Conservation (phyloP, 2,113 vertebrate species). For the Ramphastos sulfuratus region DNA sequence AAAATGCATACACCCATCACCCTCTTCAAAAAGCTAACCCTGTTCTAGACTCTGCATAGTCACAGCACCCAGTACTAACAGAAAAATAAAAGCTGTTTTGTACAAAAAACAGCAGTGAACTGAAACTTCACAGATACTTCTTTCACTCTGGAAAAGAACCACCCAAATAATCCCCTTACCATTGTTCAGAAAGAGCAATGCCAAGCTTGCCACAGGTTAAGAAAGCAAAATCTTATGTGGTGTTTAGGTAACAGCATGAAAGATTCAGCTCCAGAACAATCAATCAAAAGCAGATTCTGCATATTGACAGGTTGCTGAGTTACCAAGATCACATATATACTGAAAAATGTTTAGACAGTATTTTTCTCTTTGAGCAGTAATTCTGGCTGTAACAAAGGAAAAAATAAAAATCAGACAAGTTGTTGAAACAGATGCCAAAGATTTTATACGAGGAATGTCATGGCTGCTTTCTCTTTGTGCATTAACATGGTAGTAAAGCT, state of each 20-base stretch:
- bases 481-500: slow-evolving; percentile 63
- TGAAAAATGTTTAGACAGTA: not conserved
- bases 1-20: not conserved
- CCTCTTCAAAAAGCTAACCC: not conserved
- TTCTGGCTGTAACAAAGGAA: not conserved
- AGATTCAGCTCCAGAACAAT: not conserved
- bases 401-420: slow-evolving; percentile 5
- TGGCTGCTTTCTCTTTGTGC: slow-evolving; percentile 64
- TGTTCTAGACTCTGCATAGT: not conserved
- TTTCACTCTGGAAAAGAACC: not conserved
- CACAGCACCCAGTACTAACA: not conserved
- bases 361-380: not conserved
- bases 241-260: not conserved
- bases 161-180: not conserved
- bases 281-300: not conserved
- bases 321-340: not conserved
- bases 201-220: not conserved
- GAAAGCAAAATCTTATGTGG: too few relatives aligned
- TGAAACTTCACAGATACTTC: not conserved
- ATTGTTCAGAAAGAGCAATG: not conserved
- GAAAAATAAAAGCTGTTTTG: not conserved
- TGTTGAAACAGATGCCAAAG: slow-evolving; percentile 42
- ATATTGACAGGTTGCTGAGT: not conserved
- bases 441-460: slow-evolving; percentile 71
- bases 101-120: not conserved